Percentiles rank a stretch among this genome's conserved stretches.
These are phyloP conservation scores for Patagioenas fasciata DNA, from an alignment of 2,113 vertebrate species.

Conservation along the genomic window DNA sequence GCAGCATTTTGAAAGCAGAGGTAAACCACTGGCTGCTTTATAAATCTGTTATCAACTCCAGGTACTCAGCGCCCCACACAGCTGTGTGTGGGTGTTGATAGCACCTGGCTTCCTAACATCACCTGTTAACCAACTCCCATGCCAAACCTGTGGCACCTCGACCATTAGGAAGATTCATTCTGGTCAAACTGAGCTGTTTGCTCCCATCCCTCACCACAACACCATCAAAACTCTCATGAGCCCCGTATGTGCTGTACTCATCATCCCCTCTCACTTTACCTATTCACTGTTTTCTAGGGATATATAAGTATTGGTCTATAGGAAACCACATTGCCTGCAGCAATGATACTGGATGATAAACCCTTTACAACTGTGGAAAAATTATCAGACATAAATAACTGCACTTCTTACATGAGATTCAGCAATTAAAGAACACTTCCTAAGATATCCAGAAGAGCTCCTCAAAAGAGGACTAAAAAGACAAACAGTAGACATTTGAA, in stretches of 20 bases:
- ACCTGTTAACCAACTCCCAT: not conserved
- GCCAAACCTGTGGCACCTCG: not conserved
- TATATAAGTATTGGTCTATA: fast-evolving
- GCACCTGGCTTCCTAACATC: not conserved
- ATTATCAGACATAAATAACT: not conserved
- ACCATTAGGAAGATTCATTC: not conserved
- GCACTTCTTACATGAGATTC: not conserved
- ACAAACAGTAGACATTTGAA: not conserved
- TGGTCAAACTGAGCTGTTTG: not conserved
- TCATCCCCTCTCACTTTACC: not conserved
- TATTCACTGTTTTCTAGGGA: not conserved
- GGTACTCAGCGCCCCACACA: not conserved
- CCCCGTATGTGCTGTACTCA: fast-evolving
- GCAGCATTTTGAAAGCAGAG: not conserved
- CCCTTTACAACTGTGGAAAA: not conserved
- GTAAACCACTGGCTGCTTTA: not conserved
- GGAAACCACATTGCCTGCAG: not conserved
- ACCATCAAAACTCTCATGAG: not conserved
- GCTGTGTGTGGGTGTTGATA: not conserved
- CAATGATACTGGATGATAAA: not conserved
- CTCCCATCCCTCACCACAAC: not conserved
- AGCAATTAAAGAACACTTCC: not conserved
- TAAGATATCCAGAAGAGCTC: not conserved
- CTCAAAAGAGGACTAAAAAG: not conserved
- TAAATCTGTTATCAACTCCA: not conserved